Evolutionary conservation across 2,888 invertebrate genomes (phyloP).

Genomic region (Aspidapion aeneum): DNA sequence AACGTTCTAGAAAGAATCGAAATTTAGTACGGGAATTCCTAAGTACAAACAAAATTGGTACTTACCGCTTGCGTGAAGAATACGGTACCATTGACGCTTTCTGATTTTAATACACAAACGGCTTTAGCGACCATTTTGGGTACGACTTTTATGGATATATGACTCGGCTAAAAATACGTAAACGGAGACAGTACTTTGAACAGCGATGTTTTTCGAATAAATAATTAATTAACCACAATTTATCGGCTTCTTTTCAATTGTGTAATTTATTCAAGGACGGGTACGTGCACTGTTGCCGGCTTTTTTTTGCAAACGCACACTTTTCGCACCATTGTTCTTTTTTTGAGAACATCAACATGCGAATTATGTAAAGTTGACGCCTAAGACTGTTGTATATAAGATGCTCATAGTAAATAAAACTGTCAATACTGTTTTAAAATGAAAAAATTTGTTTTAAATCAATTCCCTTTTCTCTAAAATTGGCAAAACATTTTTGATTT

Average conservation of each 20-base stretch:
- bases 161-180: conserved; percentile 15
- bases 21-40: background rate
- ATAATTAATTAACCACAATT: too few relatives aligned
- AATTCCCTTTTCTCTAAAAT: too few relatives aligned
- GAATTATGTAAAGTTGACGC: too few relatives aligned
- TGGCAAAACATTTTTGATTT: too few relatives aligned
- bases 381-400: too few relatives aligned
- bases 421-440: too few relatives aligned
- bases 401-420: too few relatives aligned
- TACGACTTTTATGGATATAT: conserved; percentile 3
- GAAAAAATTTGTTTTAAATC: too few relatives aligned
- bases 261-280: background rate
- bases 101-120: conserved; percentile 83
- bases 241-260: background rate
- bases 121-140: conserved; percentile 66
- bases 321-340: too few relatives aligned
- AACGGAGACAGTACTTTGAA: background rate
- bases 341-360: too few relatives aligned
- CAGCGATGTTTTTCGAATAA: background rate
- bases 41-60: background rate
- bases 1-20: conserved; percentile 6
- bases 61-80: conserved; percentile 72
- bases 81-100: conserved; percentile 73
- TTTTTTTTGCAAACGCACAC: too few relatives aligned
- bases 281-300: background rate